These are phyloP conservation scores for Orthosia gothica DNA, from an alignment of 2,888 invertebrate genomes.

Conservation along the genomic window DNA sequence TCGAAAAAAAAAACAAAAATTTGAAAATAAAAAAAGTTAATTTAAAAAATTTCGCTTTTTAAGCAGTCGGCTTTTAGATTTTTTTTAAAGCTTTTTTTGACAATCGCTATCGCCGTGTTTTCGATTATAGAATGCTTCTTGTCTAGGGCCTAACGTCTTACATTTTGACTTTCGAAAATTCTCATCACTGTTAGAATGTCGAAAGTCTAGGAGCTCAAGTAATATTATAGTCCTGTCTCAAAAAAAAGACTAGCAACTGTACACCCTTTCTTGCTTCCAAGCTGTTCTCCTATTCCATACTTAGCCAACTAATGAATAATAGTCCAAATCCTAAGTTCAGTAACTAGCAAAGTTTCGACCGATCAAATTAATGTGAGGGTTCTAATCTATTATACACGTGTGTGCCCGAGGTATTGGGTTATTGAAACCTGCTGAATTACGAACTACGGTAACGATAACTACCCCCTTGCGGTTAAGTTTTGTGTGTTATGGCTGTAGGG, in stretches of 20 bases:
- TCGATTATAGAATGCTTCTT: no score
- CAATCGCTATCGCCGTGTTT: no score
- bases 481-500: constrained; percentile 26
- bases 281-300: constrained; percentile 4
- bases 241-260: no score
- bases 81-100: no score
- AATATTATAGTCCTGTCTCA: neutral
- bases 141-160: no score
- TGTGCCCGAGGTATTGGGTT: constrained; percentile 46
- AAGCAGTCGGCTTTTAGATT: no score
- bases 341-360: constrained; percentile 52
- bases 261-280: neutral
- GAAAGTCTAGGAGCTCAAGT: neutral
- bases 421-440: constrained; percentile 63
- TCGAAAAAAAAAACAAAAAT: no score
- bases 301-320: constrained; percentile 33
- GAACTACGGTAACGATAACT: constrained; percentile 39
- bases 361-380: constrained; percentile 59
- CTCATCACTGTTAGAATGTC: no score
- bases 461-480: constrained; percentile 43
- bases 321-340: constrained; percentile 43
- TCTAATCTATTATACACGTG: constrained; percentile 61
- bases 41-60: no score
- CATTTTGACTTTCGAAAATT: no score
- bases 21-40: no score